Conservation (phyloP, 2,113 vertebrate species). For the Cryptomyrus ogoouensis region DNA sequence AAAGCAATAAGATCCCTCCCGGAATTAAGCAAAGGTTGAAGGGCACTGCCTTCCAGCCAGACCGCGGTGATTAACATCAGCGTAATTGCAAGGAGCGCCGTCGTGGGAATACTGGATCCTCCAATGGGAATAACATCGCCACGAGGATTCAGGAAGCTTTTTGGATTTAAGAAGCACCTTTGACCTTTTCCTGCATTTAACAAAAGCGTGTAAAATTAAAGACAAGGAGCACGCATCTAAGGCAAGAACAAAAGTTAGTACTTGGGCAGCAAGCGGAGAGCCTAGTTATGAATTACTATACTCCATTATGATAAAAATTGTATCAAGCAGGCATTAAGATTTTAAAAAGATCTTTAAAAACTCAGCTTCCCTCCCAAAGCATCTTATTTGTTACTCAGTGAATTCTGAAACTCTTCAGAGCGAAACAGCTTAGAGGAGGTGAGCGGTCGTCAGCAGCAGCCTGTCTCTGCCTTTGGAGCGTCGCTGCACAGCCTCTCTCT, state of each 20-base stretch:
- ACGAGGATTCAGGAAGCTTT: constrained; percentile 37
- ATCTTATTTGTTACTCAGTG: neutral
- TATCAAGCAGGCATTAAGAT: neutral
- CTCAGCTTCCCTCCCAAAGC: neutral
- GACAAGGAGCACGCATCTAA: neutral
- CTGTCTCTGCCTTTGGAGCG: neutral
- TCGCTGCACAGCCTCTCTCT: neutral
- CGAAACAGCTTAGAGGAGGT: neutral
- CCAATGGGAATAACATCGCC: constrained; percentile 34
- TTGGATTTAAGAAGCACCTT: neutral
- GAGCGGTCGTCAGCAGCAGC: neutral
- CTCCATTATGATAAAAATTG: constrained; percentile 34
- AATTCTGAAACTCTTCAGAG: neutral
- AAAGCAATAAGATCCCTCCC: constrained; percentile 64
- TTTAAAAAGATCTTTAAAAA: neutral
- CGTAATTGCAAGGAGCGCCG: constrained; percentile 66
- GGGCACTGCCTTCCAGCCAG: constrained; percentile 55
- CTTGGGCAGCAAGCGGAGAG: neutral
- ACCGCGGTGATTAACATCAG: constrained; percentile 64
- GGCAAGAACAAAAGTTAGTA: neutral
- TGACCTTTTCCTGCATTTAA: neutral
- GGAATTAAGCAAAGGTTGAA: constrained; percentile 59
- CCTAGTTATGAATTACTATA: constrained; percentile 60
- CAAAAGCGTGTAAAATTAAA: neutral
- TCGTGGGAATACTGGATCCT: constrained; percentile 53